Base-by-base conservation (phyloP, 2,888 invertebrate genomes). In the Stegana nigrithorax region DNA sequence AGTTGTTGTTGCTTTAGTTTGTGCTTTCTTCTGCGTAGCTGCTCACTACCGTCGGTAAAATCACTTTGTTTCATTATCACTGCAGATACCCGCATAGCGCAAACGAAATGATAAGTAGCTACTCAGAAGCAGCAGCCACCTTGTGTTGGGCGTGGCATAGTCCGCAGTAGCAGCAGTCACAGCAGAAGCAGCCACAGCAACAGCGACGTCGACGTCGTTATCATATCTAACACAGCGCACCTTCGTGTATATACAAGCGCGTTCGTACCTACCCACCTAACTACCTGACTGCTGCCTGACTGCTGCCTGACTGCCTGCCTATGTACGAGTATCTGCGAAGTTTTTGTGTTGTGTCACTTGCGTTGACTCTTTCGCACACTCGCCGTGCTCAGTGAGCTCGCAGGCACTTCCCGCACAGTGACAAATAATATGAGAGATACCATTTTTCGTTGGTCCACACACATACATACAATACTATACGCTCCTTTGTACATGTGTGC, bases 381-480 rank as follows among this genome's bases (percentile, higher is more conserved):
- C n/a, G n/a, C n/a, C n/a, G n/a, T n/a, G n/a, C n/a, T n/a, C n/a
- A n/a, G n/a, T n/a, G n/a, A n/a, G n/a, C n/a, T n/a, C n/a, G n/a
- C n/a, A n/a, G n/a, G n/a, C n/a, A n/a, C n/a, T n/a, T n/a, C 39
- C 17, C 53, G 53, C 32, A 55, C 53, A 55, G 32, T 73, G 75
- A 69, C 78, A 75, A 69, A 62, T 75, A 75, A 78, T 79, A 71
- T 74, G 75, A 79, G 79, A 79, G 75, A 75, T 77, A 75, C 71
- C 77, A 80, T 79, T 17, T 58, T 70, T 75, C 70, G 78, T 73
- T 75, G 79, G 79, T 75, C 75, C 75, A 75, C 77, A 63, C 66
- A 56, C 62, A n/a, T n/a, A n/a, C n/a, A n/a, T n/a, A n/a, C n/a
- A n/a, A n/a, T n/a, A n/a, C n/a, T n/a, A n/a, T n/a, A n/a, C n/a